phyloP scores from a whole-genome alignment of 1,140 invertebrate species.

The Lepidurus apus region DNA sequence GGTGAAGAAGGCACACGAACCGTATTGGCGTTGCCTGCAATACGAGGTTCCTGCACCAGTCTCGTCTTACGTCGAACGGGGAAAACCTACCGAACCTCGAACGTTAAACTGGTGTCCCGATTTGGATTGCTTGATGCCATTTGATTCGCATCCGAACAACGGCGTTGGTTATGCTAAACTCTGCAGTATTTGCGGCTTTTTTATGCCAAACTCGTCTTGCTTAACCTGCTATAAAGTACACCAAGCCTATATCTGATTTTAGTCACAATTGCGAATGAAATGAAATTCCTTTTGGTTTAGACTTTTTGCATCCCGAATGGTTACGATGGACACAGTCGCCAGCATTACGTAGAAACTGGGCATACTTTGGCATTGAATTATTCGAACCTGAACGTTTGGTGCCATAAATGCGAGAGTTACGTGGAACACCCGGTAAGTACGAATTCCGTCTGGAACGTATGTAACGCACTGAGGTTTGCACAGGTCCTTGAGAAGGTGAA shows the following conservation, averaged over 20 bases:
- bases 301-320: neutral
- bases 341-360: constrained; percentile 52
- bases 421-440: constrained; percentile 63
- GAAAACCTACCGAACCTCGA: neutral
- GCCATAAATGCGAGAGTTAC: constrained; percentile 74
- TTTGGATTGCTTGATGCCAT: constrained; percentile 51
- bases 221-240: constrained; percentile 61
- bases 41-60: neutral
- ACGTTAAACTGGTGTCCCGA: constrained; percentile 66
- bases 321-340: constrained; percentile 68
- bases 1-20: neutral
- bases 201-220: constrained; percentile 78
- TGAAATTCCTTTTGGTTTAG: neutral
- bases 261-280: neutral
- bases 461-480: constrained; percentile 35
- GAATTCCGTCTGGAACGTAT: neutral
- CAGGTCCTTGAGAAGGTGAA: constrained; percentile 58
- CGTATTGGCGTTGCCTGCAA: neutral
- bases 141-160: constrained; percentile 48
- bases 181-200: constrained; percentile 62
- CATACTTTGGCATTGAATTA: constrained; percentile 74
- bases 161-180: constrained; percentile 52
- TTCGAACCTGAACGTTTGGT: constrained; percentile 80
- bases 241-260: neutral
- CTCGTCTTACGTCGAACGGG: neutral